Base-by-base conservation (phyloP, 2,113 vertebrate species). In the Nyctereutes procyonoides region DNA sequence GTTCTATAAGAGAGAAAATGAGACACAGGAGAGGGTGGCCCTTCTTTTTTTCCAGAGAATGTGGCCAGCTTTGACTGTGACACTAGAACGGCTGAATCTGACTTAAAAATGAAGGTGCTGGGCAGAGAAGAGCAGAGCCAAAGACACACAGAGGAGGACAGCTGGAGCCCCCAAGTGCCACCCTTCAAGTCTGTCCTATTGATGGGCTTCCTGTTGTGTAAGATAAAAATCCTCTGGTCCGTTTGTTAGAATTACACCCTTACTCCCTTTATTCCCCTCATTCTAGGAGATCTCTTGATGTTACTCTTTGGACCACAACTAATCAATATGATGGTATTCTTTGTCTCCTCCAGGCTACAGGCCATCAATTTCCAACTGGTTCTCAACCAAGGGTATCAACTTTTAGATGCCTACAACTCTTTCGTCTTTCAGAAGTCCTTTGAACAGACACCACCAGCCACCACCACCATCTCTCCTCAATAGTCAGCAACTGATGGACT, bases 171-270 rank as follows among this genome's bases (percentile, higher is more conserved):
- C 13, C 11, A 26, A 38, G 76, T 5, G 9, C n/a, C 63, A 26
- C 48, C 48, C 16, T 19, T 30, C 53, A 15, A 13, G 69, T 58
- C 12, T 28, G 11, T 53, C 20, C 30, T 10, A 8, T 30, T 14
- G 3, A 4, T 2, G 12, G 55, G 28, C 17, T 38, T 67, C 38
- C 35, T 22, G 0, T 9, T 8, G 30, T 5, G 1, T 19, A n/a
- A 90, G 58, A 38, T 19, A 48, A 20, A 32, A 51, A 24, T 7
- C 56, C 32, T 15, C 28, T 19, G 86, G 48, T 43, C 69, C 30
- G 0, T 73, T 35, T 35, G 2, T 2, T 38, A 38, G 19, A 22
- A 38, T 38, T 5, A 73, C 19, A 10, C 35, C n/a, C 69, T 5
- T 17, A 73, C 71, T 24, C 35, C 35, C 71, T 24, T 38, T 4